Percentiles rank a stretch among this genome's conserved stretches.
phyloP scores from a whole-genome alignment of 2,888 invertebrate genomes.

The Plebejus anna region DNA sequence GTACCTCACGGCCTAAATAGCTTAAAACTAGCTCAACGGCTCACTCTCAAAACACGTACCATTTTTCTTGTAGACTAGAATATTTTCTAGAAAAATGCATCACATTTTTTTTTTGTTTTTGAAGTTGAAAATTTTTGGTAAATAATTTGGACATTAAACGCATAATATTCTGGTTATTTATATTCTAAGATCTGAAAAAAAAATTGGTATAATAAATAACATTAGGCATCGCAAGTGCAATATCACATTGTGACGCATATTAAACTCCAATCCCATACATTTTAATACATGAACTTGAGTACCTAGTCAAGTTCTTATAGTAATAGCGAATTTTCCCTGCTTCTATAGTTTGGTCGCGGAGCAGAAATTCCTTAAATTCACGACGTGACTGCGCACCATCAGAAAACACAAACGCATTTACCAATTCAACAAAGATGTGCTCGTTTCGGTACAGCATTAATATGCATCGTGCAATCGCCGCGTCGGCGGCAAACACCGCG shows the following conservation, averaged over 20 bases:
- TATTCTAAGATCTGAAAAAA: too few species aligned
- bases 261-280: too few species aligned
- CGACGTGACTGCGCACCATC: not conserved
- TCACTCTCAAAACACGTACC: constrained; percentile 26
- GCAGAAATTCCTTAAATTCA: not conserved
- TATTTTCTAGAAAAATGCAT: constrained; percentile 16
- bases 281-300: too few species aligned
- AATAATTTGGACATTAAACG: not conserved
- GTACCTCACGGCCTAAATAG: constrained; percentile 29
- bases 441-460: constrained; percentile 20
- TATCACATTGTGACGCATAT: too few species aligned
- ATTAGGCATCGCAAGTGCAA: too few species aligned
- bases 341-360: too few species aligned
- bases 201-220: too few species aligned
- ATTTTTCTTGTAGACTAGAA: constrained; percentile 28
- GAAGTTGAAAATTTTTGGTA: not conserved
- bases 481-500: constrained; percentile 29
- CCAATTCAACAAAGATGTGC: constrained; percentile 20
- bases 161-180: too few species aligned
- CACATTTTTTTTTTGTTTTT: not conserved
- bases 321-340: too few species aligned
- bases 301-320: too few species aligned
- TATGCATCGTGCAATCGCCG: constrained; percentile 28
- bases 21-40: constrained; percentile 28
- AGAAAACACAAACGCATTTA: not conserved